Evolutionary conservation across 2,113 vertebrate species (phyloP).

Genomic region (Mastomys coucha): DNA sequence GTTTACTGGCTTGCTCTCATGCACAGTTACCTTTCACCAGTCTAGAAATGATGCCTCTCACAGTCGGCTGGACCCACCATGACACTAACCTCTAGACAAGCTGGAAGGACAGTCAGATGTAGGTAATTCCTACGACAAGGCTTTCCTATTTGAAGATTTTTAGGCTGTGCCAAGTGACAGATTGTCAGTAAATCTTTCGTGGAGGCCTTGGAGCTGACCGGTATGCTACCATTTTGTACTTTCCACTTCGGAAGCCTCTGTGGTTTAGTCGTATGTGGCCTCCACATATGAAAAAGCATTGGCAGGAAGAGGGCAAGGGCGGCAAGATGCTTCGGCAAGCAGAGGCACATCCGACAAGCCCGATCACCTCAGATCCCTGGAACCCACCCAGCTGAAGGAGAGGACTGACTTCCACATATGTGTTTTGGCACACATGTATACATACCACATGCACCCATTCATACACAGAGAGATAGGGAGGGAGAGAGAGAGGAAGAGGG

Average conservation of each 20-base stretch:
- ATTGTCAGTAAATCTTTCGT: slow-evolving; percentile 1
- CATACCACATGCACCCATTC: not conserved
- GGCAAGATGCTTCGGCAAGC: not conserved
- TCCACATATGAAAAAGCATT: not conserved
- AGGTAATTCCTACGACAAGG: not conserved
- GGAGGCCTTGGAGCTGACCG: not conserved
- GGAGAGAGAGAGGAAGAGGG: not conserved
- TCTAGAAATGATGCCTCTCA: not conserved
- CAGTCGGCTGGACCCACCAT: not conserved
- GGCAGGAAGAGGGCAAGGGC: not conserved
- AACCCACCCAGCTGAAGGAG: not conserved
- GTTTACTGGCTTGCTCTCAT: not conserved
- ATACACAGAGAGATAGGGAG: too few relatives aligned
- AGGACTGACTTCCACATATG: too few relatives aligned
- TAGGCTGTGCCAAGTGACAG: not conserved
- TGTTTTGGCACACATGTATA: not conserved
- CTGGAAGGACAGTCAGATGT: not conserved
- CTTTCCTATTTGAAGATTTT: not conserved
- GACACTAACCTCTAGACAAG: not conserved
- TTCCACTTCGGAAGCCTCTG: not conserved
- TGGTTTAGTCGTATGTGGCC: not conserved
- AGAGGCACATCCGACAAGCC: not conserved
- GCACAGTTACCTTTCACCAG: not conserved
- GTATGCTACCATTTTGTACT: not conserved
- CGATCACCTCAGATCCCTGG: not conserved